A percentile compares a stretch with the other conserved stretches of the same genome.
phyloP scores from a whole-genome alignment of 2,888 invertebrate species.

The Marronus borbonicus region DNA sequence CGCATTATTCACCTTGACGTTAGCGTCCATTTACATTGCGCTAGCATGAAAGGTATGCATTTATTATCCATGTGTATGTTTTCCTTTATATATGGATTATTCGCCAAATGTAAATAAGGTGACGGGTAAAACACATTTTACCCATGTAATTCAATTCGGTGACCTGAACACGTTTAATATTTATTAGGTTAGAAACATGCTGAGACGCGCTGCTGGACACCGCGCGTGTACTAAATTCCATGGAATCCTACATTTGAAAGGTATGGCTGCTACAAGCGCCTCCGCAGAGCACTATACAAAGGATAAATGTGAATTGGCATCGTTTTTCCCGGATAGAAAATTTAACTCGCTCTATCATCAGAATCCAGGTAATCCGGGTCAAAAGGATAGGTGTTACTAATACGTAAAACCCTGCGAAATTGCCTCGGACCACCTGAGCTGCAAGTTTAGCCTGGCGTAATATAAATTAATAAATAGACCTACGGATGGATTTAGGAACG shows the following conservation, averaged over 20 bases:
- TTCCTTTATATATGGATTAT: background rate
- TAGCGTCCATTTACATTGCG: too few species aligned
- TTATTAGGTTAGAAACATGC: slow-evolving; percentile 8
- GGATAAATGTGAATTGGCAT: too few species aligned
- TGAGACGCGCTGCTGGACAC: background rate
- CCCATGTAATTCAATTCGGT: slow-evolving; percentile 14
- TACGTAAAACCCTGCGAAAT: background rate
- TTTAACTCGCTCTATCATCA: too few species aligned
- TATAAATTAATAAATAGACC: slow-evolving; percentile 8
- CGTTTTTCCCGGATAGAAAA: too few species aligned
- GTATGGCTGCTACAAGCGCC: too few species aligned
- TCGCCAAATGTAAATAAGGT: slow-evolving; percentile 15
- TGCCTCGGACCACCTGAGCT: background rate
- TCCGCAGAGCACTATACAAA: too few species aligned
- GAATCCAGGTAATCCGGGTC: too few species aligned
- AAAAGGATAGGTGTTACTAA: background rate
- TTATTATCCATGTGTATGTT: background rate
- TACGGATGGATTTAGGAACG: background rate
- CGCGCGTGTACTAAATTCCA: background rate
- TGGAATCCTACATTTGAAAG: background rate
- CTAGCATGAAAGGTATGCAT: too few species aligned
- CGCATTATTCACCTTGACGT: too few species aligned
- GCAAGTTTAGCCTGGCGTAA: background rate
- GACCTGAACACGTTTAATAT: slow-evolving; percentile 22
- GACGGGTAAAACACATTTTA: slow-evolving; percentile 31